These are phyloP conservation scores for Atta colombica DNA, from an alignment of 1,140 invertebrate genomes.

Conservation along the genomic window DNA sequence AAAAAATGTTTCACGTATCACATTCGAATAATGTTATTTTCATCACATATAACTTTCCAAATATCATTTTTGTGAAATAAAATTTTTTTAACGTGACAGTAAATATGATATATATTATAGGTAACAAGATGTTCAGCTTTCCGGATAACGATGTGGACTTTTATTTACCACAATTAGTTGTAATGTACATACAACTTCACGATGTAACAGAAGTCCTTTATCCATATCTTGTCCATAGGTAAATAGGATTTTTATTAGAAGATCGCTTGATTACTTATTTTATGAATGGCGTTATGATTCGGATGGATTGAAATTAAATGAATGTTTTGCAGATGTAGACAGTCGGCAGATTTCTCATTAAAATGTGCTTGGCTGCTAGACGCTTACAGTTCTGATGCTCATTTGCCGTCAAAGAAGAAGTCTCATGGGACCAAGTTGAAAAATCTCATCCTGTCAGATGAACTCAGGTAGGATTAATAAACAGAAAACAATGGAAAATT, in stretches of 20 bases:
- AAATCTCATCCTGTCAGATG: conserved; percentile 95
- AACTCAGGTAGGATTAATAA: conserved; percentile 89
- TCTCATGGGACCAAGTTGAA: conserved; percentile 95
- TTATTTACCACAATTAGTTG: conserved; percentile 98
- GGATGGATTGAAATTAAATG: conserved; percentile 1
- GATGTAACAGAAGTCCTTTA: conserved; percentile 97
- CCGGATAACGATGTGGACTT: conserved; percentile 97
- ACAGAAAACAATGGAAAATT: neutral
- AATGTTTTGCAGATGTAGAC: conserved; percentile 92
- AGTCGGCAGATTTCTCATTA: conserved; percentile 97
- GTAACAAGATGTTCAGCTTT: conserved; percentile 98
- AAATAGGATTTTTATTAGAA: conserved; percentile 73
- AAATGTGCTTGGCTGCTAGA: conserved; percentile 98
- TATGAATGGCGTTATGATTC: neutral
- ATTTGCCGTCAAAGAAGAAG: conserved; percentile 92
- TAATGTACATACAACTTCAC: conserved; percentile 99
- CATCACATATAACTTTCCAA: neutral
- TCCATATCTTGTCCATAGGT: conserved; percentile 97
- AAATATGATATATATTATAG: conserved; percentile 81
- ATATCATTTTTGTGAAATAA: neutral
- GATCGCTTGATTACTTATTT: neutral
- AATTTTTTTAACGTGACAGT: neutral
- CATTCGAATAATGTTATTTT: conserved; percentile 4
- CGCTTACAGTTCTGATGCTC: conserved; percentile 95
- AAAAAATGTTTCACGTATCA: neutral